Evolutionary conservation across 2,113 vertebrate species (phyloP).

Genomic region (Alligator mississippiensis): DNA sequence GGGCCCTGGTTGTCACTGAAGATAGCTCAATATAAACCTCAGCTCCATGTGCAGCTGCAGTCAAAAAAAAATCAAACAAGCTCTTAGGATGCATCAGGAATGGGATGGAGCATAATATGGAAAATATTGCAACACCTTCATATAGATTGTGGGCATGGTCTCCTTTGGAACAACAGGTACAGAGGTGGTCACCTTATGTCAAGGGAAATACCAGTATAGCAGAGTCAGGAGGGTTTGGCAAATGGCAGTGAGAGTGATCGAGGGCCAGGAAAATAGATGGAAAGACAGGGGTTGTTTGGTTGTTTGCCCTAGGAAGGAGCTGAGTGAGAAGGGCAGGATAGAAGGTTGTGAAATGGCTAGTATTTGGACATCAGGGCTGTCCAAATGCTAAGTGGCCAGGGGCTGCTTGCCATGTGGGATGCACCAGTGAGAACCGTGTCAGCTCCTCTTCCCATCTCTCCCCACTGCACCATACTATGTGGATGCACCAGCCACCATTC

Average conservation of each 20-base stretch:
- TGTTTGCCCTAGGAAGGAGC: not conserved
- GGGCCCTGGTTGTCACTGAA: not conserved
- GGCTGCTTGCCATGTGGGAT: no score
- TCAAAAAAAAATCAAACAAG: not conserved
- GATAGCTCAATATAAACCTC: conserved; percentile 2
- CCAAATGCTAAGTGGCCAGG: no score
- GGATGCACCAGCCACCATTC: no score
- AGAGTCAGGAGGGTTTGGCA: not conserved
- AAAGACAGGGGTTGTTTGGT: not conserved
- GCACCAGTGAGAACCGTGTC: no score
- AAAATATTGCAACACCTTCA: not conserved
- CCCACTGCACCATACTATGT: no score
- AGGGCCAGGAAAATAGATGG: not conserved
- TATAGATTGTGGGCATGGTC: not conserved
- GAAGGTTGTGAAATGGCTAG: not conserved
- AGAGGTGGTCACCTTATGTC: not conserved
- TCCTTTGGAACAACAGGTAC: not conserved
- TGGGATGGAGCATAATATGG: not conserved
- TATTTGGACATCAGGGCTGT: no score
- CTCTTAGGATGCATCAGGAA: not conserved
- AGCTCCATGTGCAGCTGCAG: not conserved
- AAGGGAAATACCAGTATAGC: not conserved
- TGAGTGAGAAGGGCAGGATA: not conserved
- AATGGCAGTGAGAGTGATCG: not conserved
- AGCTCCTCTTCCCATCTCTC: no score